phyloP scores from a whole-genome alignment of 2,113 vertebrate genomes.

The Bos javanicus region DNA sequence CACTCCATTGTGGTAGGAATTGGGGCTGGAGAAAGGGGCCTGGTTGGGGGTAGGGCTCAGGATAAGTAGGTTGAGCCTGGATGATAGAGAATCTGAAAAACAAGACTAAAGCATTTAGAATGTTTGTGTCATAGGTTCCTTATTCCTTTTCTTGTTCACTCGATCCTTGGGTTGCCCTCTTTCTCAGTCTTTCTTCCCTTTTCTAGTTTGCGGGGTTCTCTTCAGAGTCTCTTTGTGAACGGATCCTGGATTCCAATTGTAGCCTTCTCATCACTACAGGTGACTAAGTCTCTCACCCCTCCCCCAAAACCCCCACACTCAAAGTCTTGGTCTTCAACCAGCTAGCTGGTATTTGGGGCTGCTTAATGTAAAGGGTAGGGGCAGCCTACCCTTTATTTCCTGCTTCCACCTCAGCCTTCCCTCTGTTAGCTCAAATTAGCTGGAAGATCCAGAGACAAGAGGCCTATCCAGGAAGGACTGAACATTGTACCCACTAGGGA shows the following conservation, averaged over 20 bases:
- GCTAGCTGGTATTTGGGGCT: background rate
- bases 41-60: background rate
- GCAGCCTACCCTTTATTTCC: background rate
- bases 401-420: background rate
- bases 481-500: conserved; percentile 7
- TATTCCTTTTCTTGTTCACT: conserved; percentile 9
- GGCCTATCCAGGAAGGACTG: background rate
- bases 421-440: conserved; percentile 42
- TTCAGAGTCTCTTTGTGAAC: conserved; percentile 92
- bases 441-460: conserved; percentile 44
- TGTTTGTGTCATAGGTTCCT: conserved; percentile 1
- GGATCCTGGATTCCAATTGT: conserved; percentile 92
- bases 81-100: background rate
- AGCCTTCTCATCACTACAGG: conserved; percentile 94
- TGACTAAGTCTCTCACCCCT: conserved; percentile 72
- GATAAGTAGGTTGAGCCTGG: conserved; percentile 22
- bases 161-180: background rate
- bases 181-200: conserved; percentile 40
- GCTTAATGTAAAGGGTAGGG: background rate
- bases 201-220: conserved; percentile 97
- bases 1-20: conserved; percentile 95
- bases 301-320: background rate
- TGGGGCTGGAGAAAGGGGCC: background rate
- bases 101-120: background rate
- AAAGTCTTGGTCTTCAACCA: background rate